Conservation (phyloP, 2,888 invertebrate genomes). For the Philereme vetulata region DNA sequence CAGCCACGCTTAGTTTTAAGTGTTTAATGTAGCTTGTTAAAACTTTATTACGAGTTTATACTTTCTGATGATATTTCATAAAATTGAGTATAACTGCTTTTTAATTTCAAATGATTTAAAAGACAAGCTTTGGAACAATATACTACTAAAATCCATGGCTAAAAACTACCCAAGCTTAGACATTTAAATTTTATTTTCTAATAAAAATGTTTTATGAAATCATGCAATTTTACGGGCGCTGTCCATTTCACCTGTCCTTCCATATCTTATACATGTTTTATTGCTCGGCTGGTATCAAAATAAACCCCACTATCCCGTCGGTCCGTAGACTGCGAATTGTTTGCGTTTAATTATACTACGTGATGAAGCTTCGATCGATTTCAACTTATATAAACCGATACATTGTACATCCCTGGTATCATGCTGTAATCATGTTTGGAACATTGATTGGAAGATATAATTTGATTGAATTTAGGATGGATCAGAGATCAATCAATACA, state of each 20-base stretch:
- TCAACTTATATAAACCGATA: conserved; percentile 45
- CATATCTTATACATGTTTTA: conserved; percentile 25
- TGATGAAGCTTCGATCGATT: conserved; percentile 58
- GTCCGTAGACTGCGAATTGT: conserved; percentile 63
- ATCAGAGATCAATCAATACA: too few species aligned
- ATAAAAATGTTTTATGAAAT: conserved; percentile 1
- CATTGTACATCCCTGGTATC: conserved; percentile 7
- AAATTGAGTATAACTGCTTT: too few species aligned
- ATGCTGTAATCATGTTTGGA: background rate
- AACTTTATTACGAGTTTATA: background rate
- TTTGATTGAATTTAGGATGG: background rate
- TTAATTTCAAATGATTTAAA: too few species aligned
- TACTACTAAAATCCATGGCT: too few species aligned
- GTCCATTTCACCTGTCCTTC: conserved; percentile 7
- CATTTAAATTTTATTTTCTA: background rate
- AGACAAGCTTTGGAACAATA: too few species aligned
- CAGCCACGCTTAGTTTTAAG: background rate
- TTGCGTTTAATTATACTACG: conserved; percentile 75
- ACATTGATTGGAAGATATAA: conserved; percentile 8
- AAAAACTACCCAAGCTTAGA: too few species aligned
- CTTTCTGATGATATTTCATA: background rate
- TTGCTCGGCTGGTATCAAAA: conserved; percentile 50
- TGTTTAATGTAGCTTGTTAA: background rate
- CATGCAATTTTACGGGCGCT: conserved; percentile 3
- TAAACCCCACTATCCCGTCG: conserved; percentile 61